Evolutionary conservation across 30 jellyfish, hydroid and myxozoan genomes (phyloP), one percentile per base, ranked within the genome.

Genomic region (Mastigias papua): DNA sequence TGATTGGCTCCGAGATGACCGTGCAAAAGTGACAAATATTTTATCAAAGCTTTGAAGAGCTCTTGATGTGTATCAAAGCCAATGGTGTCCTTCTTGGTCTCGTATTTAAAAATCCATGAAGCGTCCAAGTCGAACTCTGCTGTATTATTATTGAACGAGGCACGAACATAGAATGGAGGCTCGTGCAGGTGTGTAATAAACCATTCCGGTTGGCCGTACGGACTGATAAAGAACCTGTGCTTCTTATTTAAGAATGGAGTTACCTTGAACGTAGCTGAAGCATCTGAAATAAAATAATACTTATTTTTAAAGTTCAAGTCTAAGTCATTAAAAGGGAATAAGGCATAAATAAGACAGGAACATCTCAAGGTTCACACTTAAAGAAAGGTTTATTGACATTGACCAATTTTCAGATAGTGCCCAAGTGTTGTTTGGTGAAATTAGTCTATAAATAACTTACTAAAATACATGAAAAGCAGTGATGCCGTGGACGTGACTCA

Each of bases 81-180:
- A 34, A 84, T 23, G 34, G 71, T 54, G 15, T 85, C 87, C 35
- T 63, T 85, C 64, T 84, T 54, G 60, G 74, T 73, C 65, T 69
- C 64, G 63, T 34, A 42, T 57, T 87, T 66, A 73, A 87, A 30
- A 8, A 76, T 49, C 96, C 96, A 87, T 15, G 96, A 75, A 17
- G 46, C 86, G 46, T 87, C 96, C 16, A 68, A 31, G 57, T 87
- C 96, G 80, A 64, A 87, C 66, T 87, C 90, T 7, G 96, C 96
- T 15, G 96, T 87, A 76, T 87, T 87, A 85, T 89, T 81, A 74
- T 81, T 89, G 90, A 8, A 76, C 88, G 81, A 61, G 23, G 88
- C 93, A 26, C 97, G 84, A 33, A 89, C 93, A 78, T 89, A 89
- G 80, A 75, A 81, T 0, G 97, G 97, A 6, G 97, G 97, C 46